These are phyloP conservation scores for Emydocephalus ijimae DNA, from an alignment of 2,113 vertebrate genomes.

Conservation along the genomic window DNA sequence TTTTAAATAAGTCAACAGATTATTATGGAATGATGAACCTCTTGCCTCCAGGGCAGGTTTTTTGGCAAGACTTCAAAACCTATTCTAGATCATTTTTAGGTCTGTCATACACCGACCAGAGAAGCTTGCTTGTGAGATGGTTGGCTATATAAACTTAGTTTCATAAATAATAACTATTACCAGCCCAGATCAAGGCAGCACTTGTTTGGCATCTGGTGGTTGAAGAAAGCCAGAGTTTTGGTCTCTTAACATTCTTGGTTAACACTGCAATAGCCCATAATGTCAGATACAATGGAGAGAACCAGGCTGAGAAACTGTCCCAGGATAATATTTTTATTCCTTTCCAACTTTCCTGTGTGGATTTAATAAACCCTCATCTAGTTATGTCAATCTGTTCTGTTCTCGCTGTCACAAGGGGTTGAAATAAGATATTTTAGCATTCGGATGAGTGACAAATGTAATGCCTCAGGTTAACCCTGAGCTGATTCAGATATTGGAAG, in stretches of 20 bases:
- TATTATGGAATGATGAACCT: neutral
- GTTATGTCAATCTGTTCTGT: conserved; percentile 42
- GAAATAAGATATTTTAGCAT: conserved; percentile 35
- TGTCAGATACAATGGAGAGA: neutral
- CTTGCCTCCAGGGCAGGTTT: neutral
- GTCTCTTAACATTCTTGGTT: neutral
- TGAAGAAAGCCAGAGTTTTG: accelerated
- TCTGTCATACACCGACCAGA: no score
- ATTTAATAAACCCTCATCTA: conserved; percentile 49
- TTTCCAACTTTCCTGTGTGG: conserved; percentile 21
- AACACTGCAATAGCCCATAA: neutral
- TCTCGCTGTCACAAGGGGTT: conserved; percentile 29
- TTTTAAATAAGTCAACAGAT: neutral
- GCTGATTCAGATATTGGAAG: neutral
- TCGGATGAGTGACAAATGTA: neutral
- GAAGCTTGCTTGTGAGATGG: neutral
- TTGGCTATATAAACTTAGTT: neutral
- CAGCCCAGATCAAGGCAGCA: neutral
- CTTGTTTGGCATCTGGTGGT: neutral
- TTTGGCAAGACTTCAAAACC: neutral
- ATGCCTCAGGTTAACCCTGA: neutral
- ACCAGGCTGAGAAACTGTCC: conserved; percentile 17
- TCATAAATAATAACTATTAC: neutral
- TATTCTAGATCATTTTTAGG: neutral
- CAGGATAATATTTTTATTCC: neutral